Conservation (phyloP, 2,113 vertebrate species). For the Probosciger aterrimus region DNA sequence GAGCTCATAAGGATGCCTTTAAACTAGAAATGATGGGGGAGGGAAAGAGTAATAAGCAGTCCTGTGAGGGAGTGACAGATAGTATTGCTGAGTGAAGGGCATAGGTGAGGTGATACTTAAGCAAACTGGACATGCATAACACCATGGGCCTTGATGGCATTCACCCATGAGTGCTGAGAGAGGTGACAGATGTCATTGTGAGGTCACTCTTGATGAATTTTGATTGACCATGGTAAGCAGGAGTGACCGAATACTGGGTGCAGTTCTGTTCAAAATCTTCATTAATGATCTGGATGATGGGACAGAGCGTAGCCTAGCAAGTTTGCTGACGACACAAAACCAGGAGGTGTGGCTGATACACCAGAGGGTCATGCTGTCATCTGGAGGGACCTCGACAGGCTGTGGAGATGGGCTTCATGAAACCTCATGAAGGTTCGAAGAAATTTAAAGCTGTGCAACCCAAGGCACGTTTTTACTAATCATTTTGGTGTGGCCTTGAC, state of each 20-base stretch:
- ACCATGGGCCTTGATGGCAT: too few species aligned
- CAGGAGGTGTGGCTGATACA: background rate
- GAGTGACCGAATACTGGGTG: background rate
- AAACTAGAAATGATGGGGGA: background rate
- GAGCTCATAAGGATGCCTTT: background rate
- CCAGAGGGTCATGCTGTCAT: background rate
- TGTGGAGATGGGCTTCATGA: background rate
- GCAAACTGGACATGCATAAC: background rate
- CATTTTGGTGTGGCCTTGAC: background rate
- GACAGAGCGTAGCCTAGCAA: background rate
- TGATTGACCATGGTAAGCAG: too few species aligned
- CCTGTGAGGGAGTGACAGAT: background rate
- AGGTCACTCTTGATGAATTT: background rate
- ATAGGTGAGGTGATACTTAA: background rate
- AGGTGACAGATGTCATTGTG: background rate
- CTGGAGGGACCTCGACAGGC: background rate
- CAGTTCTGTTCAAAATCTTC: background rate
- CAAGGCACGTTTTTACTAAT: background rate
- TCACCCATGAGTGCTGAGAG: background rate
- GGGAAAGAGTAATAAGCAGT: background rate
- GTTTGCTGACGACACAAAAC: background rate
- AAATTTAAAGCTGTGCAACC: background rate
- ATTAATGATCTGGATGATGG: background rate
- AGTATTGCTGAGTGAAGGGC: fast-evolving
- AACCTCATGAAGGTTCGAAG: background rate